A percentile compares a stretch with the other conserved stretches of the same genome.
phyloP scores from a whole-genome alignment of 1,140 invertebrate genomes.

The Trichonephila inaurata region DNA sequence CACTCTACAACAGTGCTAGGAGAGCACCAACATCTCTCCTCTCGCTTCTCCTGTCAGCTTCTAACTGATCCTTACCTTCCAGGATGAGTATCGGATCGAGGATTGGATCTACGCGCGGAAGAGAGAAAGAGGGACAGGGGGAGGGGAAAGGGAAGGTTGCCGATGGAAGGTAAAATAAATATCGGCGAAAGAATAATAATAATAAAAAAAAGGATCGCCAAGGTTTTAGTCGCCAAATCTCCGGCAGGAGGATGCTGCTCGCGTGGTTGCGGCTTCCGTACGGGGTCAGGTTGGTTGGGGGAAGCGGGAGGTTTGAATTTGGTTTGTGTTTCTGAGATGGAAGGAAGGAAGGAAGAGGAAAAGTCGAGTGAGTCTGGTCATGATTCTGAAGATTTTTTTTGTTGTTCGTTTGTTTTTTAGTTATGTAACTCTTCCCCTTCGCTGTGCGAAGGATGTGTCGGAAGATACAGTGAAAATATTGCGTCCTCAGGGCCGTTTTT shows the following conservation, averaged over 20 bases:
- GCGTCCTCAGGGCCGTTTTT: no score
- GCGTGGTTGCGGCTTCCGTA: not conserved
- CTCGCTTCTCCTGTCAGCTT: not conserved
- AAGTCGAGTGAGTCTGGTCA: not conserved
- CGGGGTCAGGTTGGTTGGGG: not conserved
- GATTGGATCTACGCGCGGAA: not conserved
- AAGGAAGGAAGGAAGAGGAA: not conserved
- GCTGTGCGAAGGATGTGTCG: not conserved
- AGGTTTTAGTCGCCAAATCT: constrained; percentile 43
- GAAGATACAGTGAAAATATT: no score
- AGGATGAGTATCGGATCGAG: constrained; percentile 52
- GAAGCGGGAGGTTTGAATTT: constrained; percentile 15
- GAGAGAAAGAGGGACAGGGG: not conserved
- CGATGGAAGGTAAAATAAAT: not conserved
- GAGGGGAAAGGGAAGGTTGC: not conserved
- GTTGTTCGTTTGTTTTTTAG: not conserved
- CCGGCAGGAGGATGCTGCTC: constrained; percentile 17
- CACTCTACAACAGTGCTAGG: no score
- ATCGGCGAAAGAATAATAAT: no score
- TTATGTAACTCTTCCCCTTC: not conserved
- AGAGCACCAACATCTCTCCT: not conserved
- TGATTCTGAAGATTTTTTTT: no score
- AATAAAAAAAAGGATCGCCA: constrained; percentile 35
- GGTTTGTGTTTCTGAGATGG: not conserved
- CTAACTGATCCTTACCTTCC: not conserved